Percentiles rank a stretch among this genome's conserved stretches.
phyloP scores from a whole-genome alignment of 92 coral and sea anemone genomes.

The Actinernus sp. region DNA sequence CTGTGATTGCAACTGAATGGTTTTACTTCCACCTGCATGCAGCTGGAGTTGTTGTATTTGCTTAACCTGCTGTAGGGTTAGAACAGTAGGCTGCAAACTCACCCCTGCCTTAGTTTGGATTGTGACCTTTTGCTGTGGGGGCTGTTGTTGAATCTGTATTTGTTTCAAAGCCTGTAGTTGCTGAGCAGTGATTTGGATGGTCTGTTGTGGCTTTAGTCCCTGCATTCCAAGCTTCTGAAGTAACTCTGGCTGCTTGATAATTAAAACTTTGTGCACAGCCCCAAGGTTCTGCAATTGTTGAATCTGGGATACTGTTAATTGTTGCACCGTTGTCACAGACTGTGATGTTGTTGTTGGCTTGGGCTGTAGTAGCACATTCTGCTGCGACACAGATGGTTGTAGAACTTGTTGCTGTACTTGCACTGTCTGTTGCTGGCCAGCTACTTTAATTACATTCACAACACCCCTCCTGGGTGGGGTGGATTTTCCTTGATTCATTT shows the following conservation, averaged over 20 bases:
- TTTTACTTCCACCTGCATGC: constrained; percentile 62
- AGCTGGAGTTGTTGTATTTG: constrained; percentile 78
- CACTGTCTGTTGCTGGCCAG: constrained; percentile 14
- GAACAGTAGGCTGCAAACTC: constrained; percentile 41
- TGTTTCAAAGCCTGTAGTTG: constrained; percentile 90
- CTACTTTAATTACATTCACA: constrained; percentile 5
- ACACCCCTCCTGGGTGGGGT: neutral
- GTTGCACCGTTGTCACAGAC: constrained; percentile 36
- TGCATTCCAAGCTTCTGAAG: constrained; percentile 80
- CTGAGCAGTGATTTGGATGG: constrained; percentile 89
- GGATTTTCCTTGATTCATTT: constrained; percentile 7
- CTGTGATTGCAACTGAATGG: constrained; percentile 26
- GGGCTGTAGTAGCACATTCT: constrained; percentile 27
- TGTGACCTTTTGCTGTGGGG: constrained; percentile 38
- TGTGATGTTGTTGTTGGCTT: constrained; percentile 34
- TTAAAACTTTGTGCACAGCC: constrained; percentile 89
- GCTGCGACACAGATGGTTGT: constrained; percentile 16
- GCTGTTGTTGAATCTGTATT: constrained; percentile 77
- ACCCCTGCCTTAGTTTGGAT: constrained; percentile 22
- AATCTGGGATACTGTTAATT: constrained; percentile 43
- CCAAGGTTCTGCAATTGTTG: constrained; percentile 66
- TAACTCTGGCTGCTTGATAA: constrained; percentile 89
- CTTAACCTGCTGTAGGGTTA: constrained; percentile 78
- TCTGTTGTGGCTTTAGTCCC: constrained; percentile 85
- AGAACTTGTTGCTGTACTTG: constrained; percentile 37